These are phyloP conservation scores for Pontoporia blainvillei DNA, from an alignment of 2,113 vertebrate species.

Conservation along the genomic window DNA sequence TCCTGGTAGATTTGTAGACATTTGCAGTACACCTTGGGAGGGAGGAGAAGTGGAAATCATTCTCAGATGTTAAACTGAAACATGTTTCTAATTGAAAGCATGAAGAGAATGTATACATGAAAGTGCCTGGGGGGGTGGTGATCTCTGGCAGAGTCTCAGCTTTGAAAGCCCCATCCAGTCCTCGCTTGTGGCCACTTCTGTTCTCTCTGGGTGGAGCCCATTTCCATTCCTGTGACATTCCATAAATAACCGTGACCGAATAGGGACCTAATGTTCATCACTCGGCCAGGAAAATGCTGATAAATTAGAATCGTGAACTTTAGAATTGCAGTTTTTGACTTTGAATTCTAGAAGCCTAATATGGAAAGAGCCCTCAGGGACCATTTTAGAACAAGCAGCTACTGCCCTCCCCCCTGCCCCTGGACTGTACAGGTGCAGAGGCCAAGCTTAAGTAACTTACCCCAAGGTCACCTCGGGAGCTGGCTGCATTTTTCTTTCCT, in stretches of 20 bases:
- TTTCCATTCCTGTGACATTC: slow-evolving; percentile 19
- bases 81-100: slow-evolving; percentile 54
- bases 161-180: not conserved
- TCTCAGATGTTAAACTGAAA: slow-evolving; percentile 56
- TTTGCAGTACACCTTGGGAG: slow-evolving; percentile 34
- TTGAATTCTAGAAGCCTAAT: not conserved
- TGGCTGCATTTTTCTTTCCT: not conserved
- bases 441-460: not conserved
- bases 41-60: slow-evolving; percentile 33
- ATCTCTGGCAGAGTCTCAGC: not conserved
- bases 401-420: not conserved
- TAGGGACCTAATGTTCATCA: not conserved
- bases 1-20: not conserved
- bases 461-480: not conserved
- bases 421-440: not conserved
- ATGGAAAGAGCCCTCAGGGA: not conserved
- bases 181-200: not conserved
- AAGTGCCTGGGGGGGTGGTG: not conserved
- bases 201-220: not conserved
- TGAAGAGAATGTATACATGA: slow-evolving; percentile 16
- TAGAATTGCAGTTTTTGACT: not conserved
- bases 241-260: not conserved
- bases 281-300: not conserved
- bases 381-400: not conserved
- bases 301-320: not conserved